Evolutionary conservation across 2,888 invertebrate genomes (phyloP).

Genomic region (Diarsia mendica): DNA sequence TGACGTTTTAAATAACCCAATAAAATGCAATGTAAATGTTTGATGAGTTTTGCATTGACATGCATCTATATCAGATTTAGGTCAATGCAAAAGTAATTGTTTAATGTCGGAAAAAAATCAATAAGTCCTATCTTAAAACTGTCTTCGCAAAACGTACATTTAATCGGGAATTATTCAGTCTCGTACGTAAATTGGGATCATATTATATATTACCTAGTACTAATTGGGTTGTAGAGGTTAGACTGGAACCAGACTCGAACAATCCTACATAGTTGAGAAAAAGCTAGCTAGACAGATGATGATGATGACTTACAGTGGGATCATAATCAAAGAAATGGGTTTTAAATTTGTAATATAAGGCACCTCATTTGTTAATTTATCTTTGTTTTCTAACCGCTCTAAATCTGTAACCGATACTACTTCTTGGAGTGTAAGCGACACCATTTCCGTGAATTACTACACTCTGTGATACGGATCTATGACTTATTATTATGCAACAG

Average conservation of each 20-base stretch:
- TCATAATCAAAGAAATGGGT: not conserved
- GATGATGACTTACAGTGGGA: too few species aligned
- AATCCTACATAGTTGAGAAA: too few species aligned
- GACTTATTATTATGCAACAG: conserved; percentile 33
- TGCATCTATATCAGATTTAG: conserved; percentile 4
- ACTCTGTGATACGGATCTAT: conserved; percentile 54
- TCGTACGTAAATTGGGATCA: not conserved
- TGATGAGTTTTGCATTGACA: not conserved
- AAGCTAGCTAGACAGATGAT: too few species aligned
- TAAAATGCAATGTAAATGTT: not conserved
- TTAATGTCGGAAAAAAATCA: not conserved
- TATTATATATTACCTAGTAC: not conserved
- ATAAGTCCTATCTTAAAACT: not conserved
- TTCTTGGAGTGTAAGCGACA: conserved; percentile 51
- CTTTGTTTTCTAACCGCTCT: conserved; percentile 14
- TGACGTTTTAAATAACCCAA: not conserved
- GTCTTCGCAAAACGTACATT: not conserved
- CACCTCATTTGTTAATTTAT: not conserved
- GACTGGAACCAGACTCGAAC: too few species aligned
- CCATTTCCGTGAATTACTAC: conserved; percentile 60
- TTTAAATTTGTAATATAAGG: not conserved
- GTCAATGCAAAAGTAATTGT: not conserved
- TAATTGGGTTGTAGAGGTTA: too few species aligned
- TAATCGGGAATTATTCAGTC: not conserved
- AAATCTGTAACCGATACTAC: conserved; percentile 38